These are phyloP conservation scores for Tetramorium bicarinatum DNA, from an alignment of 2,888 invertebrate genomes.

Conservation along the genomic window DNA sequence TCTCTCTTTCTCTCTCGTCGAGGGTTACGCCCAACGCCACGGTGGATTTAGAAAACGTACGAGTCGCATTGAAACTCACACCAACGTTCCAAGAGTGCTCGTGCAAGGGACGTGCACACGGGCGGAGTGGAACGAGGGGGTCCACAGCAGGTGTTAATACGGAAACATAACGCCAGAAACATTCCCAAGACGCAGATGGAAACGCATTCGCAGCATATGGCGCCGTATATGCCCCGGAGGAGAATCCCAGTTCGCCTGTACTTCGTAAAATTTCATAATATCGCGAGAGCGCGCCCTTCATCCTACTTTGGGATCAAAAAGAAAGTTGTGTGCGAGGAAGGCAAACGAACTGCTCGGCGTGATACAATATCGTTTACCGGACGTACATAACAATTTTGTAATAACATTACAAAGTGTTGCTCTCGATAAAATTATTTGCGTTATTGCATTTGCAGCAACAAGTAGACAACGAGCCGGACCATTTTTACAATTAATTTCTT, in stretches of 20 bases:
- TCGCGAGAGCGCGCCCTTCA: slow-evolving; percentile 54
- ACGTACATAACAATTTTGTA: slow-evolving; percentile 1
- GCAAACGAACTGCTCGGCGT: background rate
- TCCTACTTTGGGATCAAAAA: slow-evolving; percentile 22
- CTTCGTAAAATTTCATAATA: slow-evolving; percentile 79
- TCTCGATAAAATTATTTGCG: background rate
- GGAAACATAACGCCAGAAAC: slow-evolving; percentile 78
- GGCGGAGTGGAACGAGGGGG: slow-evolving; percentile 50
- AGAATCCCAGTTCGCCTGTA: slow-evolving; percentile 65
- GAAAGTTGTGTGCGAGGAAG: slow-evolving; percentile 11
- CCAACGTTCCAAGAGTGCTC: slow-evolving; percentile 16
- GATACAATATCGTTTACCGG: background rate
- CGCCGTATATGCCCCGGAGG: slow-evolving; percentile 64
- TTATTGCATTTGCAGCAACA: background rate
- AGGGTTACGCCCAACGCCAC: slow-evolving; percentile 25
- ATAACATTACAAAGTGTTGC: background rate
- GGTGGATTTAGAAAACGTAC: slow-evolving; percentile 51
- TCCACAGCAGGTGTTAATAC: slow-evolving; percentile 78
- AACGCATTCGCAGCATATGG: slow-evolving; percentile 73
- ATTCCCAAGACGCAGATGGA: slow-evolving; percentile 62
- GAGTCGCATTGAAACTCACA: slow-evolving; percentile 49
- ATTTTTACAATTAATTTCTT: background rate
- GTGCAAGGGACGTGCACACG: slow-evolving; percentile 14
- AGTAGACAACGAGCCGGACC: background rate
- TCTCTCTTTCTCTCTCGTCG: background rate